These are phyloP conservation scores for Diachasmimorpha longicaudata DNA, from an alignment of 1,140 invertebrate species.

Conservation along the genomic window DNA sequence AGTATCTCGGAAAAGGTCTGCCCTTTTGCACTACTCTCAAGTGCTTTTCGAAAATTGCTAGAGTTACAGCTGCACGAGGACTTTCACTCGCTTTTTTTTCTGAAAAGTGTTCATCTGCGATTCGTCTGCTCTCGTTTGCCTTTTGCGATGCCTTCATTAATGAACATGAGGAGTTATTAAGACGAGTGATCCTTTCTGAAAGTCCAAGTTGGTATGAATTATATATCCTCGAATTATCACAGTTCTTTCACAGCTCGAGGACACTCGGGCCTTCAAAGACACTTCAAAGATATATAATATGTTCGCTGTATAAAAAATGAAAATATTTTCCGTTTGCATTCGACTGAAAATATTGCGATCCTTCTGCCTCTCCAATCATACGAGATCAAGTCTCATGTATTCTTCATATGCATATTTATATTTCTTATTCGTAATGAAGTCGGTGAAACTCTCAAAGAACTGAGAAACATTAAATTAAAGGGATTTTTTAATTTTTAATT, in stretches of 20 bases:
- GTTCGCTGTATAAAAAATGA: too few relatives aligned
- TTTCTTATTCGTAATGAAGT: too few relatives aligned
- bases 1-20: neutral
- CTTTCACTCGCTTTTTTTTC: neutral
- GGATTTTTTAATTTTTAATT: too few relatives aligned
- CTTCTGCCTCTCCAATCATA: too few relatives aligned
- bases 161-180: neutral
- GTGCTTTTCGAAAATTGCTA: neutral
- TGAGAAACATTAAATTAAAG: too few relatives aligned
- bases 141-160: neutral
- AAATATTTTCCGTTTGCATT: too few relatives aligned
- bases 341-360: too few relatives aligned
- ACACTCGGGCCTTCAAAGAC: neutral
- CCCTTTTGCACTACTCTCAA: neutral
- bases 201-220: neutral
- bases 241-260: neutral
- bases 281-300: too few relatives aligned
- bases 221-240: neutral
- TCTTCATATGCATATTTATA: too few relatives aligned
- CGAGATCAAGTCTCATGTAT: too few relatives aligned
- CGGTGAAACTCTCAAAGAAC: too few relatives aligned
- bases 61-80: neutral
- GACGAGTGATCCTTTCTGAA: neutral
- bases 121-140: neutral
- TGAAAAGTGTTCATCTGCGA: neutral